A percentile compares a stretch with the other conserved stretches of the same genome.
Evolutionary conservation across 1,140 invertebrate genomes (phyloP).

Genomic region (Notospermus geniculatus): DNA sequence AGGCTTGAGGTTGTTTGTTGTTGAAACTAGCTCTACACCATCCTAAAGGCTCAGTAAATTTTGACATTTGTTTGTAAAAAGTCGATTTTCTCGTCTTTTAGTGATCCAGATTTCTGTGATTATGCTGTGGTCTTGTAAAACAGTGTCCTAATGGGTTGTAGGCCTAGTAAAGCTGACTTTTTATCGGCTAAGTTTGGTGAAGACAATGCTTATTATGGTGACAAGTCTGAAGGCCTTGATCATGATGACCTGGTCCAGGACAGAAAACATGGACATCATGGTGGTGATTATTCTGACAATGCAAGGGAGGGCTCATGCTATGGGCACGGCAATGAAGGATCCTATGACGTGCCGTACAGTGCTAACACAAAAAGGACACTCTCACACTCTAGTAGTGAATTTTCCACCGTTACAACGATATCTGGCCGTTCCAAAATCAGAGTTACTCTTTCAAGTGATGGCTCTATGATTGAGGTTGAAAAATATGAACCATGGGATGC

Average conservation of each 20-base stretch:
- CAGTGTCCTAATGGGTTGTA: not conserved
- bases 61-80: too few relatives aligned
- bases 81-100: too few relatives aligned
- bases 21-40: too few relatives aligned
- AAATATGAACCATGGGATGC: conserved; percentile 2
- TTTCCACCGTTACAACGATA: not conserved
- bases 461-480: conserved; percentile 5
- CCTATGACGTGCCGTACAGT: not conserved
- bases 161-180: conserved; percentile 6
- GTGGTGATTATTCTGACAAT: not conserved
- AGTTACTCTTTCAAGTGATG: not conserved
- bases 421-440: not conserved
- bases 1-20: too few relatives aligned
- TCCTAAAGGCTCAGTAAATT: too few relatives aligned
- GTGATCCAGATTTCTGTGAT: conserved; percentile 6
- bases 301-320: not conserved
- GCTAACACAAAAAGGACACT: not conserved
- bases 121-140: too few relatives aligned
- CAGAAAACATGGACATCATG: not conserved
- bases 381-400: not conserved
- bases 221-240: not conserved
- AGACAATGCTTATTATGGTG: not conserved
- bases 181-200: not conserved
- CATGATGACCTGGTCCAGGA: not conserved
- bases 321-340: not conserved